Conservation (phyloP, 2,113 vertebrate species). For the Quiscalus mexicanus region DNA sequence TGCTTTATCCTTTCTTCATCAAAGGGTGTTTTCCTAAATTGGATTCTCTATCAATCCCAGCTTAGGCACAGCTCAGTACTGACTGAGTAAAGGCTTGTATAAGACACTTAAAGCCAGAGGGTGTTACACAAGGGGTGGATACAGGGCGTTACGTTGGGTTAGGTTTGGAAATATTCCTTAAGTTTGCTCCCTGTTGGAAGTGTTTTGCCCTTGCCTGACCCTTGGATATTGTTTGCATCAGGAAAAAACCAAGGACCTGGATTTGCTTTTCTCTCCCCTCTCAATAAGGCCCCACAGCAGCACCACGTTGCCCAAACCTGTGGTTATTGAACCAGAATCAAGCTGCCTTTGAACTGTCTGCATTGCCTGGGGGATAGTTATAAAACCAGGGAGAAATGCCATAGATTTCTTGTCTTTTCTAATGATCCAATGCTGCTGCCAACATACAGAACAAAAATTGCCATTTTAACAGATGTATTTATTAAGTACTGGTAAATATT, state of each 20-base stretch:
- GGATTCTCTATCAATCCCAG: conserved; percentile 55
- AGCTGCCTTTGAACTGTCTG: not conserved
- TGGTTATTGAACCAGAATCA: not conserved
- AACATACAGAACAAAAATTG: not conserved
- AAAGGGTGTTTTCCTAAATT: conserved; percentile 55
- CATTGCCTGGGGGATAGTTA: not conserved
- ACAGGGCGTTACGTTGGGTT: not conserved
- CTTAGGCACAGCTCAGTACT: conserved; percentile 54
- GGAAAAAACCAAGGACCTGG: not conserved
- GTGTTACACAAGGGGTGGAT: conserved; percentile 49
- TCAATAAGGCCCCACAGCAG: not conserved
- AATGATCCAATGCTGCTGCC: not conserved
- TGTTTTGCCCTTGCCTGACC: not conserved
- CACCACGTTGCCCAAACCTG: not conserved
- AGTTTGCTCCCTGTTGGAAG: not conserved
- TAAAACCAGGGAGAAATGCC: not conserved
- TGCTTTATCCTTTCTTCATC: not conserved
- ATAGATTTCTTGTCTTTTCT: not conserved
- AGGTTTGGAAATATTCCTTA: not conserved
- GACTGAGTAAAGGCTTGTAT: conserved; percentile 46
- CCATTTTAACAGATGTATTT: not conserved
- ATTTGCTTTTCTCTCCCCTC: not conserved
- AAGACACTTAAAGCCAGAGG: conserved; percentile 49
- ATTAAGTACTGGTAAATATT: not conserved
- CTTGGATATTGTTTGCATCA: not conserved